These are phyloP conservation scores for Streptopelia turtur DNA, from an alignment of 2,797 vertebrate genomes.

Conservation along the genomic window DNA sequence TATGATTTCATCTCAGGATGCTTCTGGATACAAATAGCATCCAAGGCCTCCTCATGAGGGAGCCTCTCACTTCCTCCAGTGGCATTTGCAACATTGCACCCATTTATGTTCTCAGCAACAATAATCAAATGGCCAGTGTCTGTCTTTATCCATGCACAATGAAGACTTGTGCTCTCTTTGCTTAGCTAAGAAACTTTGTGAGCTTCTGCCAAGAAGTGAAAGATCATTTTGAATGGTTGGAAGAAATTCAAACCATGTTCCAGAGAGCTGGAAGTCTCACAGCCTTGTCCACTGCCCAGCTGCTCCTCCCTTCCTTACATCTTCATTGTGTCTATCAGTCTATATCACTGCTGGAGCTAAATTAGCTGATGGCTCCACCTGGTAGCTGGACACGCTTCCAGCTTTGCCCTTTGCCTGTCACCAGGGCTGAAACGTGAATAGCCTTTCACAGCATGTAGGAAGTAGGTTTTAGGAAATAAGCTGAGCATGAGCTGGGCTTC, in stretches of 20 bases:
- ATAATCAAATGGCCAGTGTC: slow-evolving; percentile 63
- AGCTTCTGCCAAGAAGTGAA: slow-evolving; percentile 63
- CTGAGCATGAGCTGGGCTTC: background rate
- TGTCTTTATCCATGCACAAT: slow-evolving; percentile 36
- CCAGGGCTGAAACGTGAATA: background rate
- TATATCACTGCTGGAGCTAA: background rate
- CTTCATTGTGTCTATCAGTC: slow-evolving; percentile 22
- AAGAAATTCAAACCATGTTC: slow-evolving; percentile 62
- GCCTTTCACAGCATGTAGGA: slow-evolving; percentile 14
- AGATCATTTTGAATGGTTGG: slow-evolving; percentile 67
- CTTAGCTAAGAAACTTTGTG: slow-evolving; percentile 54
- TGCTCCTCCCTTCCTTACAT: slow-evolving; percentile 47
- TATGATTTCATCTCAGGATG: slow-evolving; percentile 61
- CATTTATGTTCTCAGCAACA: slow-evolving; percentile 56
- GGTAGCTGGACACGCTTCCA: slow-evolving; percentile 1
- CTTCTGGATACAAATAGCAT: slow-evolving; percentile 55
- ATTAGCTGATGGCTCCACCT: slow-evolving; percentile 33
- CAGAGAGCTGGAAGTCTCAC: slow-evolving; percentile 47
- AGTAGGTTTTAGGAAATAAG: slow-evolving; percentile 10
- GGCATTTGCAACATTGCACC: slow-evolving; percentile 58
- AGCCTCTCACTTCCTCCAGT: slow-evolving; percentile 56
- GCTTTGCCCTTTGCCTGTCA: background rate
- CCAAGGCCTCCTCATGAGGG: slow-evolving; percentile 36
- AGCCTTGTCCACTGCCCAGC: slow-evolving; percentile 56
- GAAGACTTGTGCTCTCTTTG: slow-evolving; percentile 53